Percentiles rank a stretch among this genome's conserved stretches.
Evolutionary conservation across 2,888 invertebrate genomes (phyloP).

Genomic region (Caenorhabditis panamensis): DNA sequence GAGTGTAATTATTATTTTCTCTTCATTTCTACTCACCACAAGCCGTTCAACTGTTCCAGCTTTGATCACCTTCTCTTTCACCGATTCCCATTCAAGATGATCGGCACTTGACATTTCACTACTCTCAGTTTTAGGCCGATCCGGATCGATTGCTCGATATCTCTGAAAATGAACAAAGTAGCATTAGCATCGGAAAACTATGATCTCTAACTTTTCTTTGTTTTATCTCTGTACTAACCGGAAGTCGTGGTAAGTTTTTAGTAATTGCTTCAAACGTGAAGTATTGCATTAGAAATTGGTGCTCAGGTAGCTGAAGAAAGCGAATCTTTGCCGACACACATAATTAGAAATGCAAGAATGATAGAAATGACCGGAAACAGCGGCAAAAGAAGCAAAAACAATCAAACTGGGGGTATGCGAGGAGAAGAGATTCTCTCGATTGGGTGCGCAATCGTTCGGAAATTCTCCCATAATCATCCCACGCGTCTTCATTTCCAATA

Average conservation of each 20-base stretch:
- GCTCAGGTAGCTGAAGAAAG: constrained; percentile 33
- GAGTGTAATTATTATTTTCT: constrained; percentile 19
- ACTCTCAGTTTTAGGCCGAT: constrained; percentile 67
- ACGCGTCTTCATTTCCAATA: constrained; percentile 56
- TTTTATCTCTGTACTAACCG: constrained; percentile 42
- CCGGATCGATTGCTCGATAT: constrained; percentile 80
- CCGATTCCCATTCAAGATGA: constrained; percentile 98
- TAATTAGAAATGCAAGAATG: constrained; percentile 13
- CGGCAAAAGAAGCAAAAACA: constrained; percentile 12
- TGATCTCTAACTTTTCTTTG: neutral
- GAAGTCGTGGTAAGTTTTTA: constrained; percentile 46
- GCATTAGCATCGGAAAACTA: neutral
- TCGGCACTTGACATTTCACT: constrained; percentile 72
- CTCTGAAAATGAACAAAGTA: constrained; percentile 70
- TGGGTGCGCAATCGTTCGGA: constrained; percentile 45
- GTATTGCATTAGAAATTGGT: constrained; percentile 43
- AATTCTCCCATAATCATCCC: constrained; percentile 21
- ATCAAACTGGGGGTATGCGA: constrained; percentile 12
- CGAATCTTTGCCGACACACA: constrained; percentile 10
- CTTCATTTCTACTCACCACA: constrained; percentile 86
- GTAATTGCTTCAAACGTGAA: constrained; percentile 57
- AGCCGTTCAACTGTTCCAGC: constrained; percentile 94
- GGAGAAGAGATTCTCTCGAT: constrained; percentile 8
- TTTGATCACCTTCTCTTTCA: constrained; percentile 94
- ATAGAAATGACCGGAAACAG: constrained; percentile 37